Percentiles rank a stretch among this genome's conserved stretches.
Evolutionary conservation across 1,140 invertebrate species (phyloP).

Genomic region (Charaxes varanes): DNA sequence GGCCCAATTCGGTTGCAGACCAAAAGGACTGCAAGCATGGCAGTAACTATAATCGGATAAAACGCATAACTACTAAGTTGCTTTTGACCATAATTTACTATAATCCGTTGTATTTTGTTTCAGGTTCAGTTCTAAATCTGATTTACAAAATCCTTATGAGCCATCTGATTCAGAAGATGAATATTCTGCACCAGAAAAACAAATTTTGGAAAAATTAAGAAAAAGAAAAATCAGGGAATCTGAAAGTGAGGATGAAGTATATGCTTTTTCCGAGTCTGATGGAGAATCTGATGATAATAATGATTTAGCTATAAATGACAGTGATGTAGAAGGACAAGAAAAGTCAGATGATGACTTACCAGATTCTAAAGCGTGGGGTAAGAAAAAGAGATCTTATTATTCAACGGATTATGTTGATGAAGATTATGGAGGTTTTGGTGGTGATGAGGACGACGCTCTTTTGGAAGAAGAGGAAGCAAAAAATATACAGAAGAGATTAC

Average conservation of each 20-base stretch:
- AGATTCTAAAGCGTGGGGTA: constrained; percentile 90
- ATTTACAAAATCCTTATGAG: constrained; percentile 74
- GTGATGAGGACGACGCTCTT: constrained; percentile 82
- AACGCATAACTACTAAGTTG: too few relatives aligned
- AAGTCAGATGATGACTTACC: constrained; percentile 82
- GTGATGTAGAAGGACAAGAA: constrained; percentile 82
- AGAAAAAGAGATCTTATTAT: constrained; percentile 85
- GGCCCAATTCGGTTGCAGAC: too few relatives aligned
- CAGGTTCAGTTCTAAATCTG: constrained; percentile 58
- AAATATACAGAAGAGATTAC: constrained; percentile 85
- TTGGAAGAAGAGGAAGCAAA: constrained; percentile 90
- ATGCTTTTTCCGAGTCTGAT: constrained; percentile 77
- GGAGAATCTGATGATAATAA: constrained; percentile 58
- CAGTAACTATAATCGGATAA: too few relatives aligned
- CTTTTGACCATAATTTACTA: too few relatives aligned
- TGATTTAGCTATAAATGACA: constrained; percentile 75
- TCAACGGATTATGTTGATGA: constrained; percentile 91
- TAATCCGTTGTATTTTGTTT: too few relatives aligned
- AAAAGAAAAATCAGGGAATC: constrained; percentile 73
- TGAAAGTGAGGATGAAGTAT: constrained; percentile 79
- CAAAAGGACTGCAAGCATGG: too few relatives aligned
- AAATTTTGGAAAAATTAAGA: constrained; percentile 77
- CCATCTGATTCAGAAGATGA: constrained; percentile 83
- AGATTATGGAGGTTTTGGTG: constrained; percentile 85
- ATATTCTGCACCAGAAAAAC: constrained; percentile 78